Percentiles rank a stretch among this genome's conserved stretches.
Evolutionary conservation across 2,113 vertebrate species (phyloP).

Genomic region (Gopherus flavomarginatus): DNA sequence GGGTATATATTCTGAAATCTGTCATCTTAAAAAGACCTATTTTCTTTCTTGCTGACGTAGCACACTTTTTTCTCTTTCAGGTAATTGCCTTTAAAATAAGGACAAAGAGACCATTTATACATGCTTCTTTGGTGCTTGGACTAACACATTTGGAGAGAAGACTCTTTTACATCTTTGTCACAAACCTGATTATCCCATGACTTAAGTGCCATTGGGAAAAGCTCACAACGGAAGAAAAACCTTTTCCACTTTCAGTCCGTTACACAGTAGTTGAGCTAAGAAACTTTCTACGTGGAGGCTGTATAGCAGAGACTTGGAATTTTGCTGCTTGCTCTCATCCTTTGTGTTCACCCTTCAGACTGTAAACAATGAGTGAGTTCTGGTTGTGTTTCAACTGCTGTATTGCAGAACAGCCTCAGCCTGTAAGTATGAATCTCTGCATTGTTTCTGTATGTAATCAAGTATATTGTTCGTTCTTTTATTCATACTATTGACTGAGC

Average conservation of each 20-base stretch:
- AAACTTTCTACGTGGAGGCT: slow-evolving; percentile 15
- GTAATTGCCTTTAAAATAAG: slow-evolving; percentile 31
- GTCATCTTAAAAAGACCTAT: not conserved
- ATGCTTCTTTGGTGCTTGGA: slow-evolving; percentile 56
- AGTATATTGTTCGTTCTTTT: not conserved
- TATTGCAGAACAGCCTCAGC: slow-evolving; percentile 91
- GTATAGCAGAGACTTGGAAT: slow-evolving; percentile 14
- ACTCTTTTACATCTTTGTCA: slow-evolving; percentile 33
- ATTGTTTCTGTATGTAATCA: not conserved
- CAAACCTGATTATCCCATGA: not conserved
- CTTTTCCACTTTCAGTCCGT: slow-evolving; percentile 12
- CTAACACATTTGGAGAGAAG: slow-evolving; percentile 45
- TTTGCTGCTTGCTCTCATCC: slow-evolving; percentile 42
- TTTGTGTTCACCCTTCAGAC: slow-evolving; percentile 62
- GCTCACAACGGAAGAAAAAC: not conserved
- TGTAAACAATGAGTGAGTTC: slow-evolving; percentile 89
- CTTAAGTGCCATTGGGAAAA: slow-evolving; percentile 25
- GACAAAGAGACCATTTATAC: slow-evolving; percentile 52
- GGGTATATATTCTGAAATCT: not conserved
- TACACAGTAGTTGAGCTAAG: slow-evolving; percentile 35
- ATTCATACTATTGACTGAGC: not conserved
- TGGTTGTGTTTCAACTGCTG: slow-evolving; percentile 96
- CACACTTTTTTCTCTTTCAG: slow-evolving; percentile 65
- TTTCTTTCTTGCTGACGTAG: slow-evolving; percentile 27
- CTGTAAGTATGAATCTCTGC: slow-evolving; percentile 81